A percentile compares a stretch with the other conserved stretches of the same genome.
phyloP scores from a whole-genome alignment of 2,113 vertebrate species.

The Glaucomys volans region DNA sequence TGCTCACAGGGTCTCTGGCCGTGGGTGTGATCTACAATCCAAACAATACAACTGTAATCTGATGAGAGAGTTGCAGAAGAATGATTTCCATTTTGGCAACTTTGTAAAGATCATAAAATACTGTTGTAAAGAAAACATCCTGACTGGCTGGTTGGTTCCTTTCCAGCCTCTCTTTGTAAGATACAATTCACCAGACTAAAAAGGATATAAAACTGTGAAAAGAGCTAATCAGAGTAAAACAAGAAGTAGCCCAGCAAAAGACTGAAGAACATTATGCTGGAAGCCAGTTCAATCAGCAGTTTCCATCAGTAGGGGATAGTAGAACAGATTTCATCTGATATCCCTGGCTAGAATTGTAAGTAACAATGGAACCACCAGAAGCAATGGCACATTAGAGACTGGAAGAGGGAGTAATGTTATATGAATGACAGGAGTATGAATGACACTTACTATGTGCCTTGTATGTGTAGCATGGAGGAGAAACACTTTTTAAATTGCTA shows the following conservation, averaged over 20 bases:
- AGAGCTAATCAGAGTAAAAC: background rate
- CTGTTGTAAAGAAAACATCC: conserved; percentile 6
- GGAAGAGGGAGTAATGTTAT: background rate
- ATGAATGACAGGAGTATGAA: background rate
- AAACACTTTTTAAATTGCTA: conserved; percentile 17
- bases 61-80: background rate
- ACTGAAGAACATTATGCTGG: background rate
- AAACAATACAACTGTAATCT: background rate
- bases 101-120: conserved; percentile 46
- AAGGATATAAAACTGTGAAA: conserved; percentile 24
- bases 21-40: background rate
- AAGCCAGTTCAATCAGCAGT: background rate
- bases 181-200: background rate
- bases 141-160: conserved; percentile 4
- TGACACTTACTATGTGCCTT: background rate
- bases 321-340: background rate
- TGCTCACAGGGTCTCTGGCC: background rate
- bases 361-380: background rate
- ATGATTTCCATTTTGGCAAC: conserved; percentile 13
- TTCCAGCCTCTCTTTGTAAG: background rate
- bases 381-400: background rate
- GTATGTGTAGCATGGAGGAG: background rate
- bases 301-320: background rate
- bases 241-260: conserved; percentile 12
- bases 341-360: background rate